Base-by-base conservation (phyloP, 1,140 invertebrate species). In the Leptopilina clavipes region DNA sequence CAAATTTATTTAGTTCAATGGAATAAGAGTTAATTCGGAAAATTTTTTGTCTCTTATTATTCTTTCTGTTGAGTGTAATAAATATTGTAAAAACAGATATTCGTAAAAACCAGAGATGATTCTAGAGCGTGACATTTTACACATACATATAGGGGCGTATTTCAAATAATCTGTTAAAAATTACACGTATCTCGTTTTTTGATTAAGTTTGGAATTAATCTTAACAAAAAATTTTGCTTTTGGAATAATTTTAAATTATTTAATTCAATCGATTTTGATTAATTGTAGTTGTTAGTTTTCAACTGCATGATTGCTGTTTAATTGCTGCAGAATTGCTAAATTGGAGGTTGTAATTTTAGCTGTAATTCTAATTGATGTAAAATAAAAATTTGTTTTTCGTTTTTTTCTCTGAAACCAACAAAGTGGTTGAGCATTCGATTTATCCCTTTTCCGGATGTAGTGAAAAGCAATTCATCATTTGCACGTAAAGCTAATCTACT, bases 401-500 rank as follows among this genome's bases (percentile, higher is more conserved):
- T 18, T 10, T 25, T 6, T 59, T 59, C 10, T 2, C 0, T 11
- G 56, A 59, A 59, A 22, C 11, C 19, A 12, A 19, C 10, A 65
- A 65, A 65, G 10, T 65, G 22, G 25, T 14, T 14, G 14, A 65
- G 10, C 10, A 6, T 2, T 31, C 6, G 12, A 25, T 3, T 65
- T n/a, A 31, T 65, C 14, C 22, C 22, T 31, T 25, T 65, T 12
- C 7, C n/a, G 17, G 0, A 65, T 65, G 25, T 65, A 52, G n/a
- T 31, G 11, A 31, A 22, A 14, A 14, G 22, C 56, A 65, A 31
- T 65, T 65, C 56, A 14, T 25, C 12, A 65, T 65, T n/a, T 65
- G 22, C 19, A 25, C 56, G 22, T 65, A 65, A 54, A 65, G 25
- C 31, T 65, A 65, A 65, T 65, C 22, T 31, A n/a, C 14, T 12